Evolutionary conservation across 53 echinoderm and acorn worm genomes (phyloP).

Genomic region (Actinopyga echinites): DNA sequence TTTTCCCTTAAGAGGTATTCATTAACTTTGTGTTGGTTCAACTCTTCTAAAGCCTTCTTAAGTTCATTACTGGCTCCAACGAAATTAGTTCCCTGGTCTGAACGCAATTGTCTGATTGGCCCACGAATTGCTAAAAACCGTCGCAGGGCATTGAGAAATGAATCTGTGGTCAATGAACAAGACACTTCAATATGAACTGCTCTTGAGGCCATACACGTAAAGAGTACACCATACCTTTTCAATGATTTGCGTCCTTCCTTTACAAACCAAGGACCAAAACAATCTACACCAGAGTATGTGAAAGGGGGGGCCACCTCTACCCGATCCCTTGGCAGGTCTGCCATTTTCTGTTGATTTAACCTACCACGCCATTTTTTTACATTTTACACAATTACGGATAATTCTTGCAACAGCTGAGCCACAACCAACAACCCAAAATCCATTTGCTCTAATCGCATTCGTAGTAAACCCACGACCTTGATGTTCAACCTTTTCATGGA

Average conservation of each 20-base stretch:
- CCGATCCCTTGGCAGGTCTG: slow-evolving; percentile 37
- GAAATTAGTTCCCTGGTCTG: slow-evolving; percentile 71
- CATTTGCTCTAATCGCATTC: background rate
- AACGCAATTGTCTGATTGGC: no score
- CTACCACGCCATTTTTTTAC: background rate
- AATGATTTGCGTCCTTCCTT: slow-evolving; percentile 45
- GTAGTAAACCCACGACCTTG: slow-evolving; percentile 14
- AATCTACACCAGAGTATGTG: slow-evolving; percentile 44
- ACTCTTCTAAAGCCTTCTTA: slow-evolving; percentile 32
- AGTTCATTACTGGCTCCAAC: slow-evolving; percentile 56
- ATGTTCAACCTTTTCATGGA: background rate
- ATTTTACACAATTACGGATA: background rate
- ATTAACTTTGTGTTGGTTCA: slow-evolving; percentile 32
- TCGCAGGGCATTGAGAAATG: no score
- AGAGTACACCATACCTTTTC: slow-evolving; percentile 48
- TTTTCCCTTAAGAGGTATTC: background rate
- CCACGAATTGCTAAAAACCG: no score
- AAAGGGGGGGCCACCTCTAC: slow-evolving; percentile 48
- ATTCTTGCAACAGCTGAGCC: background rate
- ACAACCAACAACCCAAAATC: background rate
- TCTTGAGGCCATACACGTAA: no score
- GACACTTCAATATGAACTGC: no score
- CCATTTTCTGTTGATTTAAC: background rate
- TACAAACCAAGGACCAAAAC: slow-evolving; percentile 44
- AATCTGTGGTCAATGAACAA: no score